Evolutionary conservation across 2,797 vertebrate species (phyloP).

Genomic region (Podarcis lilfordi): DNA sequence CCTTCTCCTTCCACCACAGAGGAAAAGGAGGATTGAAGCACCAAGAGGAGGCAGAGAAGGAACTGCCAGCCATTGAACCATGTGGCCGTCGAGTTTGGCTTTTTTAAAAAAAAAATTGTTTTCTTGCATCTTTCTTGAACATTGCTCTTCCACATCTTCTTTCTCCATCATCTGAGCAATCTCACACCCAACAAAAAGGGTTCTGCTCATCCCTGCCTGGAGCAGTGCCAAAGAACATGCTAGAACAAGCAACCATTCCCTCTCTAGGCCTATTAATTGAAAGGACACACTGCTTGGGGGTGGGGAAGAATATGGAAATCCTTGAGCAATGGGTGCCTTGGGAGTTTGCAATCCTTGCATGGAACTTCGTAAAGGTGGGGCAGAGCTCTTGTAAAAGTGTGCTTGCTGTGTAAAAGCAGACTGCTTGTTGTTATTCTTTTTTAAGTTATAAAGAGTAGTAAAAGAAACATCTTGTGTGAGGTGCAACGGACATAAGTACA

Average conservation of each 20-base stretch:
- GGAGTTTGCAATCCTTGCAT: constrained; percentile 19
- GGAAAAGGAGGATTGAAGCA: too few relatives aligned
- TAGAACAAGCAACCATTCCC: constrained; percentile 26
- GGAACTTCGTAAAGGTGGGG: constrained; percentile 26
- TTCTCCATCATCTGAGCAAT: not conserved
- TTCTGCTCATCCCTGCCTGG: constrained; percentile 34
- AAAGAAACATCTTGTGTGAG: not conserved
- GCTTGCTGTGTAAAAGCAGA: not conserved
- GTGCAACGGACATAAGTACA: not conserved
- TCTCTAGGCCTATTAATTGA: not conserved
- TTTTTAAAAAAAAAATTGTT: too few relatives aligned
- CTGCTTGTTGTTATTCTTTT: not conserved
- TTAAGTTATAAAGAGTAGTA: not conserved
- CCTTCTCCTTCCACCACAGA: too few relatives aligned
- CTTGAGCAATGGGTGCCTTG: not conserved
- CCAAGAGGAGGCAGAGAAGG: too few relatives aligned
- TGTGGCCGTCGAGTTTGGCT: too few relatives aligned
- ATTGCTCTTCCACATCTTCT: not conserved
- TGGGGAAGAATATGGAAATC: constrained; percentile 33
- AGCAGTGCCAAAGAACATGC: constrained; percentile 28
- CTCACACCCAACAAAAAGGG: constrained; percentile 18
- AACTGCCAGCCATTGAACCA: too few relatives aligned
- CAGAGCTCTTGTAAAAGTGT: not conserved
- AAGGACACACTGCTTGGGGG: constrained; percentile 35
- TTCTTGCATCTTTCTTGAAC: not conserved